These are phyloP conservation scores for Microtus agrestis DNA, from an alignment of 2,797 vertebrate species.

Conservation along the genomic window DNA sequence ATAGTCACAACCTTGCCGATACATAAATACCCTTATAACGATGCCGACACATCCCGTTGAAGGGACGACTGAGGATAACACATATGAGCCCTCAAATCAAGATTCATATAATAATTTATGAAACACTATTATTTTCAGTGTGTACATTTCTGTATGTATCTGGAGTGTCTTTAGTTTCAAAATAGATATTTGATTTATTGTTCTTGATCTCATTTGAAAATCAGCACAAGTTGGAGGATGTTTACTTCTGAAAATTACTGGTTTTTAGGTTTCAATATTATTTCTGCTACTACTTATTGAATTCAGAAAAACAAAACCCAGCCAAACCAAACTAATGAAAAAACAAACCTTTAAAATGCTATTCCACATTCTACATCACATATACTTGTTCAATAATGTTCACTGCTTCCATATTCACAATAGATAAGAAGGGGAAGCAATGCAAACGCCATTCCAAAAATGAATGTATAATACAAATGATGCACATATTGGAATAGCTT, in stretches of 20 bases:
- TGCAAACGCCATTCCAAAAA: not conserved
- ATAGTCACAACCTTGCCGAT: not conserved
- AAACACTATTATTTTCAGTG: not conserved
- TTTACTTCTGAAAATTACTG: conserved; percentile 48
- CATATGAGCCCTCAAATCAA: not conserved
- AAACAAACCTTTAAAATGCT: conserved; percentile 51
- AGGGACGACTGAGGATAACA: not conserved
- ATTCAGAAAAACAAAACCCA: conserved; percentile 41
- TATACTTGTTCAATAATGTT: not conserved
- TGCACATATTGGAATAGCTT: not conserved
- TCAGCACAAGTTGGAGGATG: not conserved
- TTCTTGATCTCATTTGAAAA: conserved; percentile 14
- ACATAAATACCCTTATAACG: not conserved
- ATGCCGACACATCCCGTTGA: not conserved
- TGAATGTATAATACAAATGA: not conserved
- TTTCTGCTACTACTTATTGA: not conserved
- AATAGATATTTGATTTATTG: conserved; percentile 34
- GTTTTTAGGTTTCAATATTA: conserved; percentile 20
- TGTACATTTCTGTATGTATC: not conserved
- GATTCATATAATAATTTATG: not conserved
- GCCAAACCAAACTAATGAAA: not conserved
- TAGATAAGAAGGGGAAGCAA: not conserved
- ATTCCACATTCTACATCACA: not conserved
- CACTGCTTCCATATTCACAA: not conserved
- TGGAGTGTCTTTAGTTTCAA: conserved; percentile 6